Conservation (phyloP, 2,888 invertebrate species). For the Taenaris catops region DNA sequence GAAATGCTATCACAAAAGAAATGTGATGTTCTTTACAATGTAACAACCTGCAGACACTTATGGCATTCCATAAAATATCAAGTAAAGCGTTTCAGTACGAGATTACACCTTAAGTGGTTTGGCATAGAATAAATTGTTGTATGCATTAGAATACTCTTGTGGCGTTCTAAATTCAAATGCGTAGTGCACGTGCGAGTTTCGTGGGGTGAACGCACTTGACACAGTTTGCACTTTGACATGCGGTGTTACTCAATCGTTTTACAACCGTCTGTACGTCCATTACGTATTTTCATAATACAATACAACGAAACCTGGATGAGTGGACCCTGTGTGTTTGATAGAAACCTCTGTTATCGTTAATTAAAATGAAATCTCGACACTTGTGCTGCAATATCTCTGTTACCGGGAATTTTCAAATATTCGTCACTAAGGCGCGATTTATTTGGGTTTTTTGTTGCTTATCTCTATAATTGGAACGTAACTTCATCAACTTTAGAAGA, state of each 20-base stretch:
- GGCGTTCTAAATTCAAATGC: slow-evolving; percentile 20
- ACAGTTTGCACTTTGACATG: slow-evolving; percentile 55
- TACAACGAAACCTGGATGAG: no score
- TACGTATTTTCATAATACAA: no score
- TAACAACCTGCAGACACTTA: neutral
- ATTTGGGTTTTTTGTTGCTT: no score
- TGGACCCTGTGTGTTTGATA: no score
- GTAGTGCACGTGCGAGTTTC: slow-evolving; percentile 54
- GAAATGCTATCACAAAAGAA: neutral
- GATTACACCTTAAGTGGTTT: slow-evolving; percentile 1
- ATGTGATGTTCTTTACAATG: neutral
- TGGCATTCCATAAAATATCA: neutral
- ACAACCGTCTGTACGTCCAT: slow-evolving; percentile 23
- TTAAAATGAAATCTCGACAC: no score
- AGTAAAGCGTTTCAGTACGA: neutral
- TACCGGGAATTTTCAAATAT: no score
- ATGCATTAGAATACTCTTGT: slow-evolving; percentile 19
- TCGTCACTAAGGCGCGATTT: no score
- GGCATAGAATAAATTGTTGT: slow-evolving; percentile 10
- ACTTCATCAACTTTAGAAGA: no score
- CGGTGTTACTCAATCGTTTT: slow-evolving; percentile 38
- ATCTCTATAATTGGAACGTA: no score
- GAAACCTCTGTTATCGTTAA: no score
- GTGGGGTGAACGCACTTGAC: slow-evolving; percentile 59
- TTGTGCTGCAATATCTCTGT: no score